phyloP scores from a whole-genome alignment of 2,888 invertebrate species.

The Marasmarcha lunaedactyla region DNA sequence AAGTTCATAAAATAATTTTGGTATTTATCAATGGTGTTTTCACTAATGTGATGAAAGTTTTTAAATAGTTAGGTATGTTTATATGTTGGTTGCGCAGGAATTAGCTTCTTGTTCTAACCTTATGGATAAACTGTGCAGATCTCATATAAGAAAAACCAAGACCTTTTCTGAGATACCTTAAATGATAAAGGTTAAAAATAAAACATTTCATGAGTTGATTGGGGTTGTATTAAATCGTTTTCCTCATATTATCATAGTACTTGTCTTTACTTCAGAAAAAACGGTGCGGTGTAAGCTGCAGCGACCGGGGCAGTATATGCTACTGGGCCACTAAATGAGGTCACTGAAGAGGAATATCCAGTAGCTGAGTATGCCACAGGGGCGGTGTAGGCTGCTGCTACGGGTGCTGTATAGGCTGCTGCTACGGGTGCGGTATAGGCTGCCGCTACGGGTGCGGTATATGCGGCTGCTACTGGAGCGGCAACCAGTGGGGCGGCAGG shows the following conservation, averaged over 20 bases:
- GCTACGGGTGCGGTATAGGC: constrained; percentile 4
- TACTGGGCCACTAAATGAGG: constrained; percentile 26
- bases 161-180: too few species aligned
- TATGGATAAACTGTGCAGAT: too few species aligned
- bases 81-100: too few species aligned
- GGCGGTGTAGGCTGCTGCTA: constrained; percentile 39
- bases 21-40: too few species aligned
- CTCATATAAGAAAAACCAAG: too few species aligned
- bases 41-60: too few species aligned
- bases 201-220: neutral
- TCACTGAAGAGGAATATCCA: constrained; percentile 30
- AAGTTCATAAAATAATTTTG: too few species aligned
- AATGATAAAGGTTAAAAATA: neutral
- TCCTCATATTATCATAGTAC: neutral
- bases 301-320: constrained; percentile 29
- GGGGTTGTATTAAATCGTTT: neutral
- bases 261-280: constrained; percentile 7
- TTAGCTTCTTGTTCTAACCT: too few species aligned
- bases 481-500: constrained; percentile 8
- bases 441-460: constrained; percentile 9
- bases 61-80: too few species aligned
- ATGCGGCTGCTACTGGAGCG: constrained; percentile 9
- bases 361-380: constrained; percentile 30
- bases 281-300: constrained; percentile 26
- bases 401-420: constrained; percentile 6